Evolutionary conservation across 2,888 invertebrate genomes (phyloP), one percentile per base, ranked within the genome.

Genomic region (Geophilus truncorum): DNA sequence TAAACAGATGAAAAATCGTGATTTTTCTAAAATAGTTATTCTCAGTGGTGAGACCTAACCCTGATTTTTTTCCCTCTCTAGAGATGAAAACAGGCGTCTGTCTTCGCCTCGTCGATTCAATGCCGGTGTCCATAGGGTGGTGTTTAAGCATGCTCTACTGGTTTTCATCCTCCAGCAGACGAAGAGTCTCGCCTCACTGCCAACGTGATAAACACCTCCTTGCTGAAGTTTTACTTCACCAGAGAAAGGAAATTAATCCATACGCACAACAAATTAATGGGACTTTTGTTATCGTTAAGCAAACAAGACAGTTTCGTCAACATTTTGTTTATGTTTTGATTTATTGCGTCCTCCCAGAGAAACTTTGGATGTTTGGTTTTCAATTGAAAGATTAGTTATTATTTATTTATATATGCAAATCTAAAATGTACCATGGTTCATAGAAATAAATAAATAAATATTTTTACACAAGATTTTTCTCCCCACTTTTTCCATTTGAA

Each of bases 141-240:
- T 62, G 25, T 62, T 62, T 62, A 62, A 62, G 62, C 62, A 62
- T 62, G 62, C 62, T 62, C 25, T 25, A 62, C 62, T 62, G 62
- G 9, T 9, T 62, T 62, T 62, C 62, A 62, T 28, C 62, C 28
- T 62, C 62, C 1, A 62, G 25, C 25, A 62, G 25, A 28, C 23
- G 28, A 25, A 10, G 62, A 15, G 23, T 62, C 62, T 62, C 62
- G 62, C 62, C 23, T 62, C 62, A 62, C 62, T 62, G 23, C 62
- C 28, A 62, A 62, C 62, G 62, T 62, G 62, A 62, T 62, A 62
- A 62, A 62, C 62, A 62, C 21, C 62, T 62, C 62, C 25, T 25
- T 28, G 28, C 62, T 62, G 23, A 62, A 62, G 25, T 62, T 62
- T 62, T 62, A 62, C 62, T n/a, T 45, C 45, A 45, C 25, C 9